These are phyloP conservation scores for Psammodynastes pulverulentus DNA, from an alignment of 2,113 vertebrate species.

Conservation along the genomic window DNA sequence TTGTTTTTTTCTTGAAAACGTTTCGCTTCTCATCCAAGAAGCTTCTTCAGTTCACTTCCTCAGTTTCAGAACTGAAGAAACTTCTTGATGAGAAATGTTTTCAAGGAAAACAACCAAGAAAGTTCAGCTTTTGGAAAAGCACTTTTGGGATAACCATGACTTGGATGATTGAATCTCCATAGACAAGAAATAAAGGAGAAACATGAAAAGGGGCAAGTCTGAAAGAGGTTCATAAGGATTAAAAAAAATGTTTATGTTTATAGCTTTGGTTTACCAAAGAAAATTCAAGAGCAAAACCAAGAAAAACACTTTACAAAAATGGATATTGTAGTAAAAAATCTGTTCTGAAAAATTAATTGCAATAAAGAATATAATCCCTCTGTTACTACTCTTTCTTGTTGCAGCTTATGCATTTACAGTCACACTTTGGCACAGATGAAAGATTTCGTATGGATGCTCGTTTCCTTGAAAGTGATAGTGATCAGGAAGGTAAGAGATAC, in stretches of 20 bases:
- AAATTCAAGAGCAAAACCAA: background rate
- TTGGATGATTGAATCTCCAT: background rate
- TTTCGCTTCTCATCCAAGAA: background rate
- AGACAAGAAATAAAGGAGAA: background rate
- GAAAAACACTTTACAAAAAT: background rate
- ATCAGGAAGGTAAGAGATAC: slow-evolving; percentile 68
- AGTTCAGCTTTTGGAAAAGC: background rate
- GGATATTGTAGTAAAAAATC: background rate
- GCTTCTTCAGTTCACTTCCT: background rate
- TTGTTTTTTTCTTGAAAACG: background rate
- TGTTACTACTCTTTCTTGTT: slow-evolving; percentile 26
- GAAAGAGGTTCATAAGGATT: background rate
- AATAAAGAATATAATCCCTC: background rate
- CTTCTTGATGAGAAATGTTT: background rate
- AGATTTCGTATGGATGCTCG: slow-evolving; percentile 89
- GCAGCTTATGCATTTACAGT: slow-evolving; percentile 88
- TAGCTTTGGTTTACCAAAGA: background rate
- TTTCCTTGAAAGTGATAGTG: slow-evolving; percentile 87
- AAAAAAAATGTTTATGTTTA: background rate
- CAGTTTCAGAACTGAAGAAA: background rate
- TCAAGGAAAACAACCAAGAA: background rate
- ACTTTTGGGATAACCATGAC: background rate
- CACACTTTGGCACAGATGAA: slow-evolving; percentile 84
- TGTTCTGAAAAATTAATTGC: background rate
- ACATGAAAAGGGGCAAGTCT: background rate